phyloP scores from a whole-genome alignment of 2,113 vertebrate genomes.

The Gobius niger region DNA sequence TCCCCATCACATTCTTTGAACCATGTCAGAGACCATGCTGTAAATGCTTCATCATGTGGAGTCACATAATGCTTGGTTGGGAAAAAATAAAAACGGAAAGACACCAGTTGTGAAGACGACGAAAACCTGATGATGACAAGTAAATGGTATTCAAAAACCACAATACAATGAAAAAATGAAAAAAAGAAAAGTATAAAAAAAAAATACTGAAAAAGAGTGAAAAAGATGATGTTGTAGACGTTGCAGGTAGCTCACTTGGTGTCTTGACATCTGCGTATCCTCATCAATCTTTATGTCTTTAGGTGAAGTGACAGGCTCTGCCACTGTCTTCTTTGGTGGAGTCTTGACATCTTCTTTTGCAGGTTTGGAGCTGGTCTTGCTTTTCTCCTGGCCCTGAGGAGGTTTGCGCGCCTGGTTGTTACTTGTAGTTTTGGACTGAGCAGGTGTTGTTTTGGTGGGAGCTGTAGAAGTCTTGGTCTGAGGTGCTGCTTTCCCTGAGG shows the following conservation, averaged over 20 bases:
- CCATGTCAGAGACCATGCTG: slow-evolving; percentile 69
- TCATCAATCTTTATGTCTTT: slow-evolving; percentile 78
- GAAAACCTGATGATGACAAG: background rate
- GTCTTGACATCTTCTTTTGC: slow-evolving; percentile 74
- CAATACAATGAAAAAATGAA: background rate
- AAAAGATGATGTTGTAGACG: slow-evolving; percentile 55
- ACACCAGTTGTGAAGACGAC: slow-evolving; percentile 9
- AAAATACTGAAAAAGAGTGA: slow-evolving; percentile 15
- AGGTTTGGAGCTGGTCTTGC: slow-evolving; percentile 67
- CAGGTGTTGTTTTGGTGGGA: slow-evolving; percentile 61
- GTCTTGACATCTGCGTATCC: slow-evolving; percentile 81
- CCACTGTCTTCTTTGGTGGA: slow-evolving; percentile 73
- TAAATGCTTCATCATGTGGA: slow-evolving; percentile 58
- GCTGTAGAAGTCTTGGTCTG: slow-evolving; percentile 48
- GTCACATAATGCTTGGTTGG: slow-evolving; percentile 50
- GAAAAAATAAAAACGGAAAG: slow-evolving; percentile 25
- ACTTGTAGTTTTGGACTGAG: slow-evolving; percentile 71
- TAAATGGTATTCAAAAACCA: background rate
- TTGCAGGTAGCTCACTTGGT: slow-evolving; percentile 86
- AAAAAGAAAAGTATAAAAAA: slow-evolving; percentile 33
- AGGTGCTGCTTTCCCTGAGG: slow-evolving; percentile 71
- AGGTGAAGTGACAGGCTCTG: slow-evolving; percentile 68
- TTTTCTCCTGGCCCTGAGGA: slow-evolving; percentile 71
- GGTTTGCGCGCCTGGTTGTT: slow-evolving; percentile 74
- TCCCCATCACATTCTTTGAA: slow-evolving; percentile 67